Conservation (phyloP, 2,888 invertebrate species). For the Diaprepes abbreviatus region DNA sequence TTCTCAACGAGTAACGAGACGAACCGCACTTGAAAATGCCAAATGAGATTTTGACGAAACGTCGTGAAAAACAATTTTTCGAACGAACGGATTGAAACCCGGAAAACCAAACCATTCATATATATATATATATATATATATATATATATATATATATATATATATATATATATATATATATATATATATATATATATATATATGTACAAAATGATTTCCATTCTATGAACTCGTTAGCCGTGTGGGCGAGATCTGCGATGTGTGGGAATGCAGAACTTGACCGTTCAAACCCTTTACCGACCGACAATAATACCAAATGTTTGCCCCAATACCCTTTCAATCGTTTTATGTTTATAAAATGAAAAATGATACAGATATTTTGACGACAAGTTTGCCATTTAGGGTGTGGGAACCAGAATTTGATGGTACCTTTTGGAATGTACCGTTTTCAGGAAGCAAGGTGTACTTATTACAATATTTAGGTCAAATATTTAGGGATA, state of each 20-base stretch:
- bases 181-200: no score
- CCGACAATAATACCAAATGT: conserved; percentile 55
- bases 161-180: no score
- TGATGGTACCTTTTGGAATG: conserved; percentile 2
- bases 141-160: no score
- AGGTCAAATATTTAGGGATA: conserved; percentile 7
- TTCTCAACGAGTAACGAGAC: no score
- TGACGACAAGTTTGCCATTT: conserved; percentile 39
- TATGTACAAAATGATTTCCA: no score
- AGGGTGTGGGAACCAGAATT: conserved; percentile 43
- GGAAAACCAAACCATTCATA: no score
- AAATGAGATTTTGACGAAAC: no score
- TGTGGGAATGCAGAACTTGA: conserved; percentile 57
- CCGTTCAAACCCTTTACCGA: conserved; percentile 57
- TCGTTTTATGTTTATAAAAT: conserved; percentile 48
- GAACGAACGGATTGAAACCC: no score
- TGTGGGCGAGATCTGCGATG: conserved; percentile 24
- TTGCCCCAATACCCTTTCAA: conserved; percentile 57
- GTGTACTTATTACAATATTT: conserved; percentile 9
- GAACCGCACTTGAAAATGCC: no score
- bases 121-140: no score
- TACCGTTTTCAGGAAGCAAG: conserved; percentile 7
- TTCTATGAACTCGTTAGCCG: conserved; percentile 1
- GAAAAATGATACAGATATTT: conserved; percentile 51
- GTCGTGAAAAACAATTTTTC: no score